These are phyloP conservation scores for Drosophila testacea DNA, from an alignment of 2,888 invertebrate genomes.

Conservation along the genomic window DNA sequence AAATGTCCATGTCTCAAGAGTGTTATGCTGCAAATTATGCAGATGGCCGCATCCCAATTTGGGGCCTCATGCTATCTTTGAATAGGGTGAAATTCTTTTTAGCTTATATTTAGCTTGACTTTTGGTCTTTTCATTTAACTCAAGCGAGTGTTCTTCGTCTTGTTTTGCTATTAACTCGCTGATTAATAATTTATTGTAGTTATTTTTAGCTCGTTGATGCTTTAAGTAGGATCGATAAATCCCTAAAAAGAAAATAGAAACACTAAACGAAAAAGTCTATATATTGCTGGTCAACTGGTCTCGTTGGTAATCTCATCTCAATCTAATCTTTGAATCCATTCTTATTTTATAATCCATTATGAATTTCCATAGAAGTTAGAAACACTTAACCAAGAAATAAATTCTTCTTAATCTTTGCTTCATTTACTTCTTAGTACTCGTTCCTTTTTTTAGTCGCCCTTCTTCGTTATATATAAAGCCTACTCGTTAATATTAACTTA, in stretches of 20 bases:
- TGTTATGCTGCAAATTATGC: slow-evolving; percentile 63
- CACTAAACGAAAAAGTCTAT: no score
- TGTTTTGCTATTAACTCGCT: not conserved
- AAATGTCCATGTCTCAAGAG: slow-evolving; percentile 48
- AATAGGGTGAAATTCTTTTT: slow-evolving; percentile 18
- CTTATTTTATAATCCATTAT: no score
- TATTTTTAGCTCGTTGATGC: not conserved
- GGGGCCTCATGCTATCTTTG: slow-evolving; percentile 8
- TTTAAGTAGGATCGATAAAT: not conserved
- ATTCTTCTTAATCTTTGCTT: not conserved
- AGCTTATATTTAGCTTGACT: not conserved
- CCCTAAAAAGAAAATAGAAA: no score
- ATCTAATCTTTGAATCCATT: no score
- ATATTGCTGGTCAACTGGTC: no score
- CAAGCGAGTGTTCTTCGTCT: not conserved
- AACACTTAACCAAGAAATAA: not conserved
- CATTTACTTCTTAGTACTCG: not conserved
- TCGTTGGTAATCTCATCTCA: no score
- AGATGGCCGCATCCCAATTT: slow-evolving; percentile 48
- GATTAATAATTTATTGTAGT: not conserved
- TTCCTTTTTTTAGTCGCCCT: not conserved
- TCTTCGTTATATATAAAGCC: not conserved
- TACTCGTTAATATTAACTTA: not conserved
- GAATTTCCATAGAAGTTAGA: no score
- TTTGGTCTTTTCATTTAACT: not conserved